phyloP scores from a whole-genome alignment of 2,797 vertebrate genomes.

The Phataginus tricuspis region DNA sequence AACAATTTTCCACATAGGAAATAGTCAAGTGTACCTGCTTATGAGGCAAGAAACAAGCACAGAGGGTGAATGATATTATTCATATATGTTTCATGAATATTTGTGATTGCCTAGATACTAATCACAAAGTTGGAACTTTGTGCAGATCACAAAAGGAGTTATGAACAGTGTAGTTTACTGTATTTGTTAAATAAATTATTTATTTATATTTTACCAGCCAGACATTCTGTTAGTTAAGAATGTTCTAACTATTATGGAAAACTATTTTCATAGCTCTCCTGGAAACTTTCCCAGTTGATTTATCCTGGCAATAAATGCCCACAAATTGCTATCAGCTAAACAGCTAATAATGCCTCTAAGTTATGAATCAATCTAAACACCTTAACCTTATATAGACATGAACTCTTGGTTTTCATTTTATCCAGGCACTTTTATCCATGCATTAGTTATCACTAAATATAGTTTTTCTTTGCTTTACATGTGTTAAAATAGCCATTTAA shows the following conservation, averaged over 20 bases:
- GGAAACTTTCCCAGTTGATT: neutral
- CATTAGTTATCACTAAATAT: neutral
- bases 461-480: neutral
- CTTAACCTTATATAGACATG: neutral
- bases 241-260: neutral
- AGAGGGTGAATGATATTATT: neutral
- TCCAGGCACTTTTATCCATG: neutral
- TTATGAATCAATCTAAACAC: constrained; percentile 7
- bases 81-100: neutral
- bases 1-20: neutral
- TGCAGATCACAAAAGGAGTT: neutral
- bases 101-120: neutral
- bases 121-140: neutral
- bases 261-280: neutral
- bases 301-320: neutral
- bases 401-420: constrained; percentile 1
- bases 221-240: neutral
- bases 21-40: neutral
- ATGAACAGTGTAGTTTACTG: neutral
- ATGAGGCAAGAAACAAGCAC: neutral
- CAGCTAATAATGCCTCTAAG: neutral
- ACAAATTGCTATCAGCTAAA: neutral
- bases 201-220: neutral
- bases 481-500: neutral
- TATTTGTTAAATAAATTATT: neutral